These are phyloP conservation scores for Apteryx mantelli DNA, from an alignment of 2,113 vertebrate species.

Conservation along the genomic window DNA sequence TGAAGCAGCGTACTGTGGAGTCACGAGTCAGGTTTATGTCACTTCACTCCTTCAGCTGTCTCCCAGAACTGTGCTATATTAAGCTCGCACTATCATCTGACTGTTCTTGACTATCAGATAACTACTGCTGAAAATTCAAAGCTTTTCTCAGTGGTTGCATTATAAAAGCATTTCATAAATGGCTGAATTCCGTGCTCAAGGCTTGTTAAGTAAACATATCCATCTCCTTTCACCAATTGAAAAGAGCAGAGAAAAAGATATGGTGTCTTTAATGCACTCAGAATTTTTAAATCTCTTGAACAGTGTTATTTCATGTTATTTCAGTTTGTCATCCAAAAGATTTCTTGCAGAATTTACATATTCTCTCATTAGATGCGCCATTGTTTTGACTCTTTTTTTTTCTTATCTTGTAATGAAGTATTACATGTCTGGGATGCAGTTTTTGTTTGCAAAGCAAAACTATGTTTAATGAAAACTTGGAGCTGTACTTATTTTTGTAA, in stretches of 20 bases:
- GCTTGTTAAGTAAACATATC: not conserved
- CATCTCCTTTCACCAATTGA: not conserved
- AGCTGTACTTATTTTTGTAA: not conserved
- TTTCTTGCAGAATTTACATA: not conserved
- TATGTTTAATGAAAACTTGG: not conserved
- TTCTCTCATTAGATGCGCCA: not conserved
- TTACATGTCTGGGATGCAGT: not conserved
- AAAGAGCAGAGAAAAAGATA: not conserved
- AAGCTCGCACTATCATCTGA: conserved; percentile 21
- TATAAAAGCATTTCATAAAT: conserved; percentile 15
- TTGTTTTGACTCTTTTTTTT: not conserved
- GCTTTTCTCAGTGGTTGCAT: not conserved
- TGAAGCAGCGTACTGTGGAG: not conserved
- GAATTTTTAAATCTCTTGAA: not conserved
- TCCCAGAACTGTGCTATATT: conserved; percentile 41
- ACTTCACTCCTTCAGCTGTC: conserved; percentile 37
- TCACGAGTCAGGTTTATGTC: conserved; percentile 49
- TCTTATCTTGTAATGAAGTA: not conserved
- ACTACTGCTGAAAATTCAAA: conserved; percentile 13
- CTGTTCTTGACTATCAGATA: conserved; percentile 34
- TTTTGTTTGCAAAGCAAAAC: conserved; percentile 4
- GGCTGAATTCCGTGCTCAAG: not conserved
- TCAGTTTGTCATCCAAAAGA: not conserved
- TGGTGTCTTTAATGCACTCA: not conserved
- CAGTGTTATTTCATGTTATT: not conserved